Conservation (phyloP, 2,888 invertebrate genomes). For the Drosophila monieri region DNA sequence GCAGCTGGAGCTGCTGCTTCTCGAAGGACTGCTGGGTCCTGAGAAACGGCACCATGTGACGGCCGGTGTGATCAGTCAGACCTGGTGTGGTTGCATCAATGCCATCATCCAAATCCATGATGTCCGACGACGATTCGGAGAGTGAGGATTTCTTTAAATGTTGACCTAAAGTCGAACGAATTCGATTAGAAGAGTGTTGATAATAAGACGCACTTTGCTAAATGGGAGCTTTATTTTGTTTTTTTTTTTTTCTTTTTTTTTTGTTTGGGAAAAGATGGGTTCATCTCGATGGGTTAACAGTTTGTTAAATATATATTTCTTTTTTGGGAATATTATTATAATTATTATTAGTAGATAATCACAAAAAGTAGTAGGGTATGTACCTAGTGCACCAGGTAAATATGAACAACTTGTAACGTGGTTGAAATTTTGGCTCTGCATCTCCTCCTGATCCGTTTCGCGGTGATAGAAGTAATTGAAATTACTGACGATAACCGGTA, state of each 20-base stretch:
- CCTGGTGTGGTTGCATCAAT: constrained; percentile 85
- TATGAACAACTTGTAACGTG: constrained; percentile 98
- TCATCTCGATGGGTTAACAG: background rate
- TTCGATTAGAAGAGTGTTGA: constrained; percentile 28
- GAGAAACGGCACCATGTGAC: constrained; percentile 84
- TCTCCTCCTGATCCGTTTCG: constrained; percentile 99
- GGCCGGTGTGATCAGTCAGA: constrained; percentile 84
- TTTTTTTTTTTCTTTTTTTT: background rate
- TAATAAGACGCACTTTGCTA: background rate
- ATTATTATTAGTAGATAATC: constrained; percentile 21
- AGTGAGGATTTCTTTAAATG: constrained; percentile 94
- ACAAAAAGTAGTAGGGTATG: constrained; percentile 80
- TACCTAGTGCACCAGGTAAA: constrained; percentile 96
- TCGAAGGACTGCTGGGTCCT: constrained; percentile 83
- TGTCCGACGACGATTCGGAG: constrained; percentile 94
- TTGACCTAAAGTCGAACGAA: constrained; percentile 87
- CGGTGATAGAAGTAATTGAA: constrained; percentile 99
- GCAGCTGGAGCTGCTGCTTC: constrained; percentile 83
- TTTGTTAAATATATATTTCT: background rate
- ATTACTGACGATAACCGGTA: constrained; percentile 99
- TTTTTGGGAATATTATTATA: constrained; percentile 1
- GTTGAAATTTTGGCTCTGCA: constrained; percentile 99
- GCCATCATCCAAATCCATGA: constrained; percentile 96
- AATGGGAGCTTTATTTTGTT: constrained; percentile 1
- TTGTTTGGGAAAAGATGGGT: constrained; percentile 1